Evolutionary conservation across 2,113 vertebrate species (phyloP).

Genomic region (Campylomormyrus tamandua): DNA sequence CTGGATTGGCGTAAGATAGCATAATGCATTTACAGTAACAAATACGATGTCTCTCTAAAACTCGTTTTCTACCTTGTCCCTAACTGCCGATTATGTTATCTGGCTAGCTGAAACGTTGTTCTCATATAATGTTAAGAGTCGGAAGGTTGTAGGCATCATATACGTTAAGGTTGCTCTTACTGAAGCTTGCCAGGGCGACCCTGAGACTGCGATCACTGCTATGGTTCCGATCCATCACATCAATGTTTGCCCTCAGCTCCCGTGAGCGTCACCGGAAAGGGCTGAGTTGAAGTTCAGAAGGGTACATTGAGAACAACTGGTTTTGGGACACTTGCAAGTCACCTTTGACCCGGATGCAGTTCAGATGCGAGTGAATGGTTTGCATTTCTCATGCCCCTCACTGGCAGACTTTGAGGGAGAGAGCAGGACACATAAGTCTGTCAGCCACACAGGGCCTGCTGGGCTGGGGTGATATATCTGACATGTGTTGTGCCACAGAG

Average conservation of each 20-base stretch:
- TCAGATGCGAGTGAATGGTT: not conserved
- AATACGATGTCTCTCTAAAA: not conserved
- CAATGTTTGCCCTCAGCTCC: not conserved
- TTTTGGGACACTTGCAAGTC: not conserved
- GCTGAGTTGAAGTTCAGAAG: not conserved
- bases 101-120: conserved; percentile 3
- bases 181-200: not conserved
- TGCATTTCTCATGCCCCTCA: not conserved
- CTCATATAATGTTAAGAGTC: not conserved
- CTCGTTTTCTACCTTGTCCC: conserved; percentile 7
- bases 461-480: not conserved
- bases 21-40: not conserved
- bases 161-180: not conserved
- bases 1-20: not conserved
- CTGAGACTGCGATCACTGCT: not conserved
- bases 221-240: not conserved
- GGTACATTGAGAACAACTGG: not conserved
- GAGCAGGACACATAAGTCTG: not conserved
- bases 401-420: not conserved
- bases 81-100: conserved; percentile 7
- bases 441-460: not conserved
- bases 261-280: not conserved
- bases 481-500: not conserved
- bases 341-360: not conserved
- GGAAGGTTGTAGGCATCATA: not conserved